Evolutionary conservation across 2,888 invertebrate genomes (phyloP).

Genomic region (Scaptomyza cyrtandrae): DNA sequence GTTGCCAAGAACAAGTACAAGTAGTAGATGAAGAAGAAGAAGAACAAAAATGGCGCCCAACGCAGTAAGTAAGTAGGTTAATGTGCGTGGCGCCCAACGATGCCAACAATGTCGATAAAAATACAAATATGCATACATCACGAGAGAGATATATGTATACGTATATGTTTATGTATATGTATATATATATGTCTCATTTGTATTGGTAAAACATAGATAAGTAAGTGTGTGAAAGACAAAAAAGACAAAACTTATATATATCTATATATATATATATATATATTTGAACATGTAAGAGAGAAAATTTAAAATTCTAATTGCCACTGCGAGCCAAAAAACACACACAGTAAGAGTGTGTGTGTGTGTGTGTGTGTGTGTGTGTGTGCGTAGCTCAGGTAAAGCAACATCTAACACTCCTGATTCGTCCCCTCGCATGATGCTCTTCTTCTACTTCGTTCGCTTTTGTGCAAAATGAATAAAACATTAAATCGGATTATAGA

Average conservation of each 20-base stretch:
- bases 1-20: background rate
- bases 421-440: conserved; percentile 11
- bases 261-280: background rate
- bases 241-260: conserved; percentile 21
- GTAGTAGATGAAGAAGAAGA: background rate
- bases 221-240: conserved; percentile 26
- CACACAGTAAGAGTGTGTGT: background rate
- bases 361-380: conserved; percentile 13
- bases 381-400: conserved; percentile 31
- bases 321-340: conserved; percentile 20
- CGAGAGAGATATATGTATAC: conserved; percentile 11
- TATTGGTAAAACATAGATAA: conserved; percentile 26
- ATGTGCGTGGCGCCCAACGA: conserved; percentile 60
- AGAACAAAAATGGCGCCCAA: conserved; percentile 63
- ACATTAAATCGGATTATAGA: conserved; percentile 81
- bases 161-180: background rate
- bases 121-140: conserved; percentile 40
- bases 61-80: conserved; percentile 68
- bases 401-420: background rate
- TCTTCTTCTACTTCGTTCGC: conserved; percentile 19
- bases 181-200: background rate
- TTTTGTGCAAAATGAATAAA: conserved; percentile 75
- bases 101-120: conserved; percentile 64
- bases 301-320: conserved; percentile 78
- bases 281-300: background rate